phyloP scores from a whole-genome alignment of 2,888 invertebrate genomes.

The Nomada fabriciana region DNA sequence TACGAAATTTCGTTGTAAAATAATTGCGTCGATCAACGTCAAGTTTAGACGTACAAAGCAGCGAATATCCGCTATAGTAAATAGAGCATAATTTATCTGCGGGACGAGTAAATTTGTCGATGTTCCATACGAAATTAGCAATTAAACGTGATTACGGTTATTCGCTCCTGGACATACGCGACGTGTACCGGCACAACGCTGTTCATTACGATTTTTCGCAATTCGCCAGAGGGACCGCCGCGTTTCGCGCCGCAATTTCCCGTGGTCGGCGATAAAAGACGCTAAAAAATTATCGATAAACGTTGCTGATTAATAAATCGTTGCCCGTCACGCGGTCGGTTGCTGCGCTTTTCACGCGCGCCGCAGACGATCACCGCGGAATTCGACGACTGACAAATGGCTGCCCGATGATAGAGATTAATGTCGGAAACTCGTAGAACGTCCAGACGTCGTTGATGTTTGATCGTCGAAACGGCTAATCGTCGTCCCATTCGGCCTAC shows the following conservation, averaged over 20 bases:
- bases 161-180: conserved; percentile 27
- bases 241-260: conserved; percentile 24
- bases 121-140: conserved; percentile 49
- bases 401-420: conserved; percentile 68
- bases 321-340: conserved; percentile 40
- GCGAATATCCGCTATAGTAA: conserved; percentile 27
- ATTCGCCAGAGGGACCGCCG: background rate
- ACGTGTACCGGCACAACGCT: background rate
- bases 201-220: conserved; percentile 32
- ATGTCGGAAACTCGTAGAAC: conserved; percentile 69
- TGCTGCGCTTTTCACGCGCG: conserved; percentile 62
- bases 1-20: conserved; percentile 29
- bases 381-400: conserved; percentile 72
- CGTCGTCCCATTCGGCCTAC: conserved; percentile 8
- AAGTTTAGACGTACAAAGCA: conserved; percentile 29
- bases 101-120: conserved; percentile 54
- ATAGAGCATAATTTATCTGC: conserved; percentile 47
- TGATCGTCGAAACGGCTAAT: conserved; percentile 61
- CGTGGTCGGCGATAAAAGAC: conserved; percentile 53
- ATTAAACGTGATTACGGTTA: conserved; percentile 60
- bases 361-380: conserved; percentile 61
- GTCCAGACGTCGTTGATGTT: conserved; percentile 62
- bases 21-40: conserved; percentile 55
- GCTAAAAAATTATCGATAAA: conserved; percentile 60
- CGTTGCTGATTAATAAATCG: conserved; percentile 58